Base-by-base conservation (phyloP, 2,113 vertebrate genomes). In the Corydoras sp. region DNA sequence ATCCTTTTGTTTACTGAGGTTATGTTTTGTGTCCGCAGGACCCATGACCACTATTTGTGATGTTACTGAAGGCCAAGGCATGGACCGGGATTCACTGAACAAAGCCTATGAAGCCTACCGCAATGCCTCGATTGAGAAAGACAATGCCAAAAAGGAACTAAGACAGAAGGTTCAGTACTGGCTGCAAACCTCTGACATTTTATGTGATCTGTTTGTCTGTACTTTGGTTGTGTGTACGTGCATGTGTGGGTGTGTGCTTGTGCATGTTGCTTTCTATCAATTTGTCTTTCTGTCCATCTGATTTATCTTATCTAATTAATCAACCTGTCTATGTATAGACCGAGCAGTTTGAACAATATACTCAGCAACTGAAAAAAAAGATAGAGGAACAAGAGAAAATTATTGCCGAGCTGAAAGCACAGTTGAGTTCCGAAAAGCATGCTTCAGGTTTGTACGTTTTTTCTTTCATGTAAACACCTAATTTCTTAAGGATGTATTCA, bases 81-180 rank as follows among this genome's bases (percentile, higher is more conserved):
- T 98, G 96, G 95, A 98, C 84, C 95, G 91, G 79, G 95, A 99
- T 74, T 93, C 95, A 84, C 95, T 98, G 87, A 97, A 97, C 88
- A 98, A 94, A 92, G 96, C 95, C 76, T 99, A 93, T 3, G 97
- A 98, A 91, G 96, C 94, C 71, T 98, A 91, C 85, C 90, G 94
- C 58, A 94, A 96, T 84, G 94, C 91, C 69, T 97, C 93, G 80
- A 93, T 98, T 82, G 95, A 98, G 73, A 95, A 93, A 83, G 94
- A 97, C 66, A 88, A 85, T 72, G 93, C 91, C 76, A 84, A 91
- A 79, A 96, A 88, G 85, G 89, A 95, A 67, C 87, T 98, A 61
- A 89, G 95, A 81, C 89, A 92, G 82, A 95, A 92, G 92, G 96
- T 98, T 86, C 58, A 9, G 8, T 67, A 14, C 48, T 10, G 32